Evolutionary conservation across 2,888 invertebrate species (phyloP).

Genomic region (Noctua janthe): DNA sequence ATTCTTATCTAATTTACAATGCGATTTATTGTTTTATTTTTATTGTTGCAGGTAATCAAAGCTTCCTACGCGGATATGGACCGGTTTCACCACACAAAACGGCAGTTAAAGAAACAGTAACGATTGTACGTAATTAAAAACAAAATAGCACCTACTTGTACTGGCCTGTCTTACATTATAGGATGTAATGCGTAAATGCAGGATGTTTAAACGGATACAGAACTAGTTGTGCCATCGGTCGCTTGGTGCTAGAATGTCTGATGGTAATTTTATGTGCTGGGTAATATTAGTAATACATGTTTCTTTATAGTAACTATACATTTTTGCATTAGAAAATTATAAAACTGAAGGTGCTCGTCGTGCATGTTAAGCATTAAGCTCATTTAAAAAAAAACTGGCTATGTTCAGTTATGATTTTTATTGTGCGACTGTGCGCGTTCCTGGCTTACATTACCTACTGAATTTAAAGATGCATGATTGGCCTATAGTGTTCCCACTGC

Average conservation of each 20-base stretch:
- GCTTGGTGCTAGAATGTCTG: constrained; percentile 6
- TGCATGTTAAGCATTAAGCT: background rate
- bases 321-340: constrained; percentile 14
- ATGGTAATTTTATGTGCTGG: constrained; percentile 1
- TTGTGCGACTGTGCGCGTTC: background rate
- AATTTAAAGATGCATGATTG: background rate
- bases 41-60: constrained; percentile 55
- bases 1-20: background rate
- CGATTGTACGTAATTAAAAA: constrained; percentile 37
- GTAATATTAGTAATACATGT: background rate
- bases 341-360: background rate
- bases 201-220: constrained; percentile 51
- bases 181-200: constrained; percentile 30
- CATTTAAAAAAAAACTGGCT: background rate
- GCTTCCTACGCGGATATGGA: constrained; percentile 49
- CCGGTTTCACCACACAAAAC: constrained; percentile 51
- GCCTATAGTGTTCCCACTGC: background rate
- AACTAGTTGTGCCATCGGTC: constrained; percentile 47
- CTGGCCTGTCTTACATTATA: constrained; percentile 3
- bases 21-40: constrained; percentile 24
- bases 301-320: background rate
- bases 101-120: constrained; percentile 45
- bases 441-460: background rate
- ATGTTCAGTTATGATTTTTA: background rate
- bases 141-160: constrained; percentile 13